Conservation (phyloP, 2,113 vertebrate genomes). For the Eptesicus fuscus region DNA sequence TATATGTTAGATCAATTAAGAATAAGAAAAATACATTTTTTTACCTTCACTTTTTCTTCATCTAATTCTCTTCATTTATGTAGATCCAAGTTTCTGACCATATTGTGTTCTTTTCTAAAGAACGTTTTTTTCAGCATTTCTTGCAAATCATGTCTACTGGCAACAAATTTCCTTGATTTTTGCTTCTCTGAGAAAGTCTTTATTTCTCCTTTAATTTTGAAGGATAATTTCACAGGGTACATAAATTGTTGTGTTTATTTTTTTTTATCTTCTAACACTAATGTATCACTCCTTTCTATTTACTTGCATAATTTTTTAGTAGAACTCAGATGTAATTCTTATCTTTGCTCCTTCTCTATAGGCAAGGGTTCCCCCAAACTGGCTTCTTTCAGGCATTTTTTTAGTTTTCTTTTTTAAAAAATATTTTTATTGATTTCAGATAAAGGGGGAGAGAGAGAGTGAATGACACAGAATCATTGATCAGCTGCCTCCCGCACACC, state of each 20-base stretch:
- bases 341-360: background rate
- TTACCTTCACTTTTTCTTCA: background rate
- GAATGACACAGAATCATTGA: too few species aligned
- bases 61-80: background rate
- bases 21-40: background rate
- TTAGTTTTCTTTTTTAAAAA: too few species aligned
- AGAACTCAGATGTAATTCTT: background rate
- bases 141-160: background rate
- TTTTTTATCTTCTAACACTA: background rate
- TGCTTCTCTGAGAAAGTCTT: background rate
- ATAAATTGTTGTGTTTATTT: background rate
- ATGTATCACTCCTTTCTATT: background rate
- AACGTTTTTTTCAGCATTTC: background rate
- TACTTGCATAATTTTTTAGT: background rate
- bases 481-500: too few species aligned
- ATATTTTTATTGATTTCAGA: too few species aligned
- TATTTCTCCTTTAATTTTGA: background rate
- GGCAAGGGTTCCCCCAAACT: background rate
- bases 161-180: background rate
- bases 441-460: too few species aligned
- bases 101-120: background rate
- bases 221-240: background rate
- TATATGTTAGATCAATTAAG: background rate
- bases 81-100: background rate
- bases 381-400: background rate